Evolutionary conservation across 2,797 vertebrate species (phyloP), one percentile per base, ranked within the genome.

Genomic region (Babyrousa celebensis): DNA sequence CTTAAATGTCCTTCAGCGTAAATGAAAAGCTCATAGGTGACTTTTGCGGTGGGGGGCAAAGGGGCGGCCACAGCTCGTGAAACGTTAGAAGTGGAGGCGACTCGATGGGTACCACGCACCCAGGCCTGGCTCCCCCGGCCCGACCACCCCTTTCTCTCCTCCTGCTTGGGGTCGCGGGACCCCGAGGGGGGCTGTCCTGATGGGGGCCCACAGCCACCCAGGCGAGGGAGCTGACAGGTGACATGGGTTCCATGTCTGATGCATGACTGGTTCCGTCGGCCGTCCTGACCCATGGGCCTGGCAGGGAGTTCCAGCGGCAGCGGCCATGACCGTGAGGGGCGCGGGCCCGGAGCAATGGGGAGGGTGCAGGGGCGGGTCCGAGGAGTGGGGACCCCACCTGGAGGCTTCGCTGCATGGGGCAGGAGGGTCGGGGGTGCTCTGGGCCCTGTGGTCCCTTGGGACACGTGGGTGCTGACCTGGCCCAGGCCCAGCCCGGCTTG

Each of bases 271-370:
- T 21, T 52, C 29, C 18, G 52, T 23, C 56, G 6, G 67, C 54
- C 3, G n/a, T 12, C 43, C 56, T 3, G n/a, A n/a, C 6, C 80
- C 32, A n/a, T 0, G 7, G n/a, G 43, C 36, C 62, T 9, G 1
- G 40, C 74, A 1, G 68, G 62, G 25, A 20, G 12, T 12, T 52
- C 14, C 16, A 6, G 43, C 54, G 17, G 23, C 62, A 27, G 11
- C 62, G 62, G 62, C 60, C 10, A 32, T 56, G 17, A 11, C 32
- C 3, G 16, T 8, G 43, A 80, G 27, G 40, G 79, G 83, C 56
- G 15, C 11, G 5, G 3, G 25, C 65, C 7, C 54, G 25, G 36
- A 16, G 14, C 1, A n/a, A 2, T 5, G 3, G 3, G 43, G 20
- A 23, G 20, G 82, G 20, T 3, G 7, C n/a, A 2, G 10, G 20